Conservation (phyloP, 2,797 vertebrate genomes). For the Australoheros facetus region DNA sequence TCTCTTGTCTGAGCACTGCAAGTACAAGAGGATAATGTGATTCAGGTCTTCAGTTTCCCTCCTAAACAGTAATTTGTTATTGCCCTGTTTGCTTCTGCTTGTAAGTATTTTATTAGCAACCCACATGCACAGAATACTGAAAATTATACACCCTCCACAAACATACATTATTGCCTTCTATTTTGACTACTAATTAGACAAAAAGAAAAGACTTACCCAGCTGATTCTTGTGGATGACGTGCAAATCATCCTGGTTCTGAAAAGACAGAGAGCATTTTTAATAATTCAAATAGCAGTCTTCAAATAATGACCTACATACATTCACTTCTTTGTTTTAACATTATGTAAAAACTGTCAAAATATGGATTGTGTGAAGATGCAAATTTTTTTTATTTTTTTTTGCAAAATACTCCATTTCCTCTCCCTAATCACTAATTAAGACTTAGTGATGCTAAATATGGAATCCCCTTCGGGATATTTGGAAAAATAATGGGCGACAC, state of each 20-base stretch:
- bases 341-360: neutral
- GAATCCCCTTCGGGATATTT: slow-evolving; percentile 67
- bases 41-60: neutral
- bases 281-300: slow-evolving; percentile 42
- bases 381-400: slow-evolving; percentile 21
- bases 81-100: neutral
- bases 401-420: slow-evolving; percentile 41
- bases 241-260: slow-evolving; percentile 73
- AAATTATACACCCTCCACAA: neutral
- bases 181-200: neutral
- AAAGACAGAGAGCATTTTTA: slow-evolving; percentile 58
- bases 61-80: neutral
- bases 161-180: neutral
- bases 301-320: slow-evolving; percentile 47
- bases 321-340: slow-evolving; percentile 8
- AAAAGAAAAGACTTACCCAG: slow-evolving; percentile 73
- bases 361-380: slow-evolving; percentile 11
- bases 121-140: neutral
- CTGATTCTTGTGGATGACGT: slow-evolving; percentile 68
- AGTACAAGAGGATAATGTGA: neutral
- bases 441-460: slow-evolving; percentile 62
- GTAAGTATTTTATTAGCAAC: neutral
- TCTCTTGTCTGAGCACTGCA: neutral
- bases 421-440: slow-evolving; percentile 66
- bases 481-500: slow-evolving; percentile 70